Evolutionary conservation across 2,113 vertebrate genomes (phyloP).

Genomic region (Cyprinus carpio): DNA sequence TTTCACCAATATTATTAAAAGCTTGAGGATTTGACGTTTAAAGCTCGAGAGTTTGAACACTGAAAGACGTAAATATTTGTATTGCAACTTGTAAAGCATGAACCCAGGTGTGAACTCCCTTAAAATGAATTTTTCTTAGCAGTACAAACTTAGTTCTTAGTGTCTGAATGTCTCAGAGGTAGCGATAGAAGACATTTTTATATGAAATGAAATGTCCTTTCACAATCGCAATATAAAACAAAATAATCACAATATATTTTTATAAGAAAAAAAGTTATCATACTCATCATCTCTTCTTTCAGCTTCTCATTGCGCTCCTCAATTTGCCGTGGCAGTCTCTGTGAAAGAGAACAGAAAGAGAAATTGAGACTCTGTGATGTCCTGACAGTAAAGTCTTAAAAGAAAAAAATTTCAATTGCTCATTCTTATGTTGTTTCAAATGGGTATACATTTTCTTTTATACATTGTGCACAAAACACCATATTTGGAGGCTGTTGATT

Average conservation of each 20-base stretch:
- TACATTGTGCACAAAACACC: background rate
- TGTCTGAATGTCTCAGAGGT: background rate
- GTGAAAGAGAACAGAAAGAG: constrained; percentile 47
- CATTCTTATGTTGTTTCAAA: background rate
- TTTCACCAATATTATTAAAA: background rate
- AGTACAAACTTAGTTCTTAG: background rate
- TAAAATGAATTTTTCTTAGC: no score
- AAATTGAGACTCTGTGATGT: background rate
- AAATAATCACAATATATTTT: background rate
- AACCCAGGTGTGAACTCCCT: background rate
- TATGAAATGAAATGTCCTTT: background rate
- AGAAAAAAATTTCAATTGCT: background rate
- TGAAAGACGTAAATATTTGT: background rate
- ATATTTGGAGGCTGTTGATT: background rate
- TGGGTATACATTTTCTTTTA: background rate
- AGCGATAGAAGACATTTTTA: background rate
- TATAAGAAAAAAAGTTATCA: constrained; percentile 54
- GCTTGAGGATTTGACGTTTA: no score
- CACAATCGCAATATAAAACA: background rate
- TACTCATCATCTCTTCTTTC: constrained; percentile 96
- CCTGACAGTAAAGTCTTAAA: no score
- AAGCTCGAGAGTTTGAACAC: background rate
- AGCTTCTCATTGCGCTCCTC: constrained; percentile 93
- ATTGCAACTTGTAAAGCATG: background rate
- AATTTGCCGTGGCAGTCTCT: constrained; percentile 92